Base-by-base conservation (phyloP, 2,888 invertebrate species). In the Prosapia bicincta region DNA sequence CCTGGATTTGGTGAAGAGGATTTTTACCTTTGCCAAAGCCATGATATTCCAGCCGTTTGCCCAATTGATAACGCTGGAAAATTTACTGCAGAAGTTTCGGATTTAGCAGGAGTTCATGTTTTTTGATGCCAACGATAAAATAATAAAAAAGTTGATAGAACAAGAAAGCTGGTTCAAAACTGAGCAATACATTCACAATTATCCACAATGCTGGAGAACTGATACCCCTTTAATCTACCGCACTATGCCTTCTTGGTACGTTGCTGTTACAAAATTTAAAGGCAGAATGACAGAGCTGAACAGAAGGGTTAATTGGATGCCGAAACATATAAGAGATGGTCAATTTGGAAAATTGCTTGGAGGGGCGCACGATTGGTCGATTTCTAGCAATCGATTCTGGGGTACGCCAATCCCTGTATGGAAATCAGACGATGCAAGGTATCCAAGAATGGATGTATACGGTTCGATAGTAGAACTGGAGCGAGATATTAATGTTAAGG, bases 171-270 rank as follows among this genome's bases (percentile, higher is more conserved):
- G 23, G 10, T 71, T 71, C 23, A 26, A 26, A 15, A 71, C 65
- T 23, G 71, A 71, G 30, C 26, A 24, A 20, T 71, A 71, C 20
- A 28, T 66, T 20, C 71, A 71, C 24, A 71, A 66, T 26, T 75
- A 75, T 43, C 75, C 75, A 1, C 75, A 75, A 20, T 75, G 75
- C 25, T 75, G 75, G 75, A 65, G 75, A n/a, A 75, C 75, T 6
- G 75, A 75, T 38, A 75, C 75, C 15, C 75, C 75, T 9, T 30
- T 75, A 9, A 75, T 75, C 20, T 75, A 75, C 32, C 71, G 71
- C 23, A 67, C 75, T 26, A 71, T 75, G 71, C 71, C 75, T 24
- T 75, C 75, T 28, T 75, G 75, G 75, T 75, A 72, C 66, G 75
- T 75, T 23, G 71, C 71, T 24, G 75, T 75, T 1, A 75, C 75